Base-by-base conservation (phyloP, 2,113 vertebrate genomes). In the Gymnorhina tibicen region DNA sequence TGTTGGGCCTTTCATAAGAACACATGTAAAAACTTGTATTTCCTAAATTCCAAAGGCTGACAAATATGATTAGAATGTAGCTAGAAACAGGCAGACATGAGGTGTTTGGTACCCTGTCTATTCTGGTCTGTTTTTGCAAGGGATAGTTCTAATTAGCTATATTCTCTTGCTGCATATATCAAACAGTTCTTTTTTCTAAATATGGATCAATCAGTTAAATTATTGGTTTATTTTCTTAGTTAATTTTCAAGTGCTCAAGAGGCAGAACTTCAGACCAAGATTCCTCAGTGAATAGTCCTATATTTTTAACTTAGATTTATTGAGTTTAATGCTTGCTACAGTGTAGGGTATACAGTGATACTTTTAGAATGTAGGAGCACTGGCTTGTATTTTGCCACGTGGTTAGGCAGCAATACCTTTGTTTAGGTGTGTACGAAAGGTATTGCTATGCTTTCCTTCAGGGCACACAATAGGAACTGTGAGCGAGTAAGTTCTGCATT, bases 341-440 rank as follows among this genome's bases (percentile, higher is more conserved):
- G 1, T 0, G 26, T 26, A 13, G 30, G 10, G 13, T 33, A 27
- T 35, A 23, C 0, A 2, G 20, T 44, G 6, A 13, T 53, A 13
- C 9, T 49, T 76, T 11, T 47, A 39, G 50, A 46, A 53, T 16
- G 12, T 22, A 58, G 42, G 58, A 73, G 7, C 56, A 87, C 35
- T 75, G 53, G 13, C 56, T 55, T 90, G 23, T 76, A 27, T 82
- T 95, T 96, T 91, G 32, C 24, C n/a, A 10, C 4, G 10, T 80
- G 33, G 7, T 16, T 81, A 53, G 21, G 21, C 73, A 86, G 10
- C 37, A 47, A n/a, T 66, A 70, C 8, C 11, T 62, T 89, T 77
- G 16, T 56, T 73, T 78, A 77, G 28, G 12, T 56, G 26, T 30
- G 22, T 66, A 30, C 15, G 44, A 56, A 86, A 86, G 13, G 3